Conservation (phyloP, 2,113 vertebrate genomes). For the Pycnonotus jocosus region DNA sequence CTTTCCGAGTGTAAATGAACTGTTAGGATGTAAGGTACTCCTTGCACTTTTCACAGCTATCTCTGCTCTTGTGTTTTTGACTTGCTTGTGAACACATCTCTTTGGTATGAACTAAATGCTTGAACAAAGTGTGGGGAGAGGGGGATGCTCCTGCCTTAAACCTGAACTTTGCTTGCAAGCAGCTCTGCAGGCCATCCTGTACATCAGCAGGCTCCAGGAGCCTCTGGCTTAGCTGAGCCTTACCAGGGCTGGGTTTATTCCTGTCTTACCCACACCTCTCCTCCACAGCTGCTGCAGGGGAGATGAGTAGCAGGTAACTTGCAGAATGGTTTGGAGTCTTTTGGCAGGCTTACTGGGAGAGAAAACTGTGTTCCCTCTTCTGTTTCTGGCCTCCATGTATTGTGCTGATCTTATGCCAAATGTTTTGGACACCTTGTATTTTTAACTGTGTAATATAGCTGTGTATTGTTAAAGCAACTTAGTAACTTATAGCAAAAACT, state of each 20-base stretch:
- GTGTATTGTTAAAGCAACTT: conserved; percentile 71
- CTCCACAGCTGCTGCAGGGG: background rate
- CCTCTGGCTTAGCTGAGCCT: background rate
- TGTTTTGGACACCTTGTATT: conserved; percentile 72
- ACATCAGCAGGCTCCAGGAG: background rate
- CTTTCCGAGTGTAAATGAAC: background rate
- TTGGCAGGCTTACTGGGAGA: conserved; percentile 16
- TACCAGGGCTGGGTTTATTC: background rate
- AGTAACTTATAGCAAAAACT: conserved; percentile 65
- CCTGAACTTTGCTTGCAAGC: conserved; percentile 16
- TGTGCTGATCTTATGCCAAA: conserved; percentile 73
- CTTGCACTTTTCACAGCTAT: conserved; percentile 36
- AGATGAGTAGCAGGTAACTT: background rate
- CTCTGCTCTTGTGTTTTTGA: background rate
- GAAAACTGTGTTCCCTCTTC: conserved; percentile 65
- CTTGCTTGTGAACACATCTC: background rate
- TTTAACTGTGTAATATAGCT: conserved; percentile 74
- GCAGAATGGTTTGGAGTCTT: conserved; percentile 14
- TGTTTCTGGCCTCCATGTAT: conserved; percentile 68
- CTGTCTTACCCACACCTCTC: background rate
- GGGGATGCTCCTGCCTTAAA: conserved; percentile 46
- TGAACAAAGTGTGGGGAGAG: background rate
- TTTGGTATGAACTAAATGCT: background rate
- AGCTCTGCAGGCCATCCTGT: background rate
- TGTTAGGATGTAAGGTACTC: background rate